A percentile compares a stretch with the other conserved stretches of the same genome.
Evolutionary conservation across 2,113 vertebrate species (phyloP).

Genomic region (Crypturellus undulatus): DNA sequence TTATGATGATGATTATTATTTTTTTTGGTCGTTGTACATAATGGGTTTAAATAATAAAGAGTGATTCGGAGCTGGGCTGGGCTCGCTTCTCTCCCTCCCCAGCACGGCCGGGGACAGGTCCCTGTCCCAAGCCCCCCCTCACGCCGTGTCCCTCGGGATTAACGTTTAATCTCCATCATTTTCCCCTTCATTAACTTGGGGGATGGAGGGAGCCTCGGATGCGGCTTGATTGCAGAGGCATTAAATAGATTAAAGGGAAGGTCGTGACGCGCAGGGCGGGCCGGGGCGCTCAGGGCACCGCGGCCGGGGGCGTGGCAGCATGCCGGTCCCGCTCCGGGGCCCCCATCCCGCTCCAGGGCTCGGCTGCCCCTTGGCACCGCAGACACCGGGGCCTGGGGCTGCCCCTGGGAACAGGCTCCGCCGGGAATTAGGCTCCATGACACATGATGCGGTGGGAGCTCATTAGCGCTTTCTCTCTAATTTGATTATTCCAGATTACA

Average conservation of each 20-base stretch:
- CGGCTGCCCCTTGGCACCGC: no score
- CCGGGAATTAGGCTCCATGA: neutral
- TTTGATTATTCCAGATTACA: conserved; percentile 65
- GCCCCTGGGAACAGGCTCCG: no score
- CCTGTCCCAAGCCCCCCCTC: accelerated
- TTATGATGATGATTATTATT: no score
- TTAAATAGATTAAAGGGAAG: conserved; percentile 53
- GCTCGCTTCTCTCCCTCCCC: neutral
- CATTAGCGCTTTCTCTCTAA: conserved; percentile 59
- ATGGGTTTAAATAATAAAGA: conserved; percentile 75
- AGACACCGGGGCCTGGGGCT: no score
- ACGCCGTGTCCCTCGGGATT: neutral
- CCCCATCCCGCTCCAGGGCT: no score
- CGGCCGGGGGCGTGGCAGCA: accelerated
- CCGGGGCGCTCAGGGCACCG: accelerated
- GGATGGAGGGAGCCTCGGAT: neutral
- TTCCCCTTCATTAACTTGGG: neutral
- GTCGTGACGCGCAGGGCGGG: neutral
- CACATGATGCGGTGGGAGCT: neutral
- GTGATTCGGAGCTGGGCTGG: conserved; percentile 27
- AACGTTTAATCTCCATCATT: conserved; percentile 57
- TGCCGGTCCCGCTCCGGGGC: neutral
- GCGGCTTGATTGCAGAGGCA: conserved; percentile 18
- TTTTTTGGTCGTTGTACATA: conserved; percentile 68
- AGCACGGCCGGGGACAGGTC: neutral